Base-by-base conservation (phyloP, 1,140 invertebrate species). In the Neoseiulus cucumeris region DNA sequence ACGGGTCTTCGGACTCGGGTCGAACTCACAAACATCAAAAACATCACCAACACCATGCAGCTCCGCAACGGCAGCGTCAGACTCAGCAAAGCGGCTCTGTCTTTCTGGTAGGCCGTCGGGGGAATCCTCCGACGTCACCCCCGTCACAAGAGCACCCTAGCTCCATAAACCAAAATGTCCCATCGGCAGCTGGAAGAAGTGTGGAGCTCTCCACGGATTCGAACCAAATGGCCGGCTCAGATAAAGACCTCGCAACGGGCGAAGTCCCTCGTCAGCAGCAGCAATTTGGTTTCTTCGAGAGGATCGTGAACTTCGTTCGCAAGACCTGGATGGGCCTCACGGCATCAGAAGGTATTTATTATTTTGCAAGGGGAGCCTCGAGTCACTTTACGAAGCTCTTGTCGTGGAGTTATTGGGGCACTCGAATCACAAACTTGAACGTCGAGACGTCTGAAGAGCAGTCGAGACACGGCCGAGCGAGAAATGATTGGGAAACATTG, bases 281-380 rank as follows among this genome's bases (percentile, higher is more conserved):
- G 22, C 51, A 59, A n/a, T 44, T 20, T 66, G 20, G 47, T 33
- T 28, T 66, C 44, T 20, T 66, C 7, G 33, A 65, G 42, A 66
- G 41, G 33, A 66, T 67, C 18, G 25, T 42, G 42, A 42, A 39
- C 59, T 42, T 65, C 44, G 25, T 42, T 39, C 39, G 41, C 64
- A 67, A 42, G 22, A 42, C 39, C 66, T 55, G 66, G 65, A 68
- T 30, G 42, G 42, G 25, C 33, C 30, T 39, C 65, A 41, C 20
- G 33, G 66, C 42, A 29, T 64, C 28, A 25, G 47, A 41, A 59
- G 18, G 44, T 44, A 68, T 17, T 25, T 39, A 39, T 39, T 9
- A 39, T 39, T 39, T 6, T 4, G 33, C 4, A 39, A 39, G 4
- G 9, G 33, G 9, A 39, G 33, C n/a, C n/a, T n/a, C n/a, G n/a